A percentile compares a stretch with the other conserved stretches of the same genome.
phyloP scores from a whole-genome alignment of 2,888 invertebrate genomes.

The Galeruca laticollis region DNA sequence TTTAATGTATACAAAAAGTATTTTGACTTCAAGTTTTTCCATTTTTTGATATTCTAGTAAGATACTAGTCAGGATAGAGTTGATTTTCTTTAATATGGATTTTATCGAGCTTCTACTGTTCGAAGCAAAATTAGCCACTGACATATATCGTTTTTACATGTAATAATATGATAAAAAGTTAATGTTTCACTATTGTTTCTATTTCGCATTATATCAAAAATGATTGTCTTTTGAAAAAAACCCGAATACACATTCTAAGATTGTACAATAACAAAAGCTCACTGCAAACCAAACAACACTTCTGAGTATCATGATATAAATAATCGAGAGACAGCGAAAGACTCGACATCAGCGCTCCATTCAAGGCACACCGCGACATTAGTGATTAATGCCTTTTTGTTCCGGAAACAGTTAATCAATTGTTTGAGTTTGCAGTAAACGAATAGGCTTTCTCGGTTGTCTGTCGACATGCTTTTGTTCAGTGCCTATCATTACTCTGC shows the following conservation, averaged over 20 bases:
- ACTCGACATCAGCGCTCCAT: slow-evolving; percentile 30
- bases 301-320: slow-evolving; percentile 24
- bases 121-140: no score
- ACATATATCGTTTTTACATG: no score
- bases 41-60: no score
- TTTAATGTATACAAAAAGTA: no score
- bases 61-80: no score
- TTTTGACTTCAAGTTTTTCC: no score
- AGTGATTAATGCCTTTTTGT: slow-evolving; percentile 65
- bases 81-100: no score
- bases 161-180: no score
- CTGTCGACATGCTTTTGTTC: slow-evolving; percentile 64
- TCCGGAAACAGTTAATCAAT: slow-evolving; percentile 67
- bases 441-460: slow-evolving; percentile 60
- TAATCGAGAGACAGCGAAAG: slow-evolving; percentile 28
- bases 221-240: not conserved
- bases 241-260: not conserved
- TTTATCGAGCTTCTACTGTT: no score
- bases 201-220: not conserved
- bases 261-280: not conserved
- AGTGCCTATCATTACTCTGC: slow-evolving; percentile 66
- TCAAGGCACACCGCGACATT: slow-evolving; percentile 51
- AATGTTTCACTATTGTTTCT: not conserved
- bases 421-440: slow-evolving; percentile 60
- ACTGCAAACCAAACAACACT: not conserved